Conservation (phyloP, 2,888 invertebrate species). For the Nebria brevicollis region DNA sequence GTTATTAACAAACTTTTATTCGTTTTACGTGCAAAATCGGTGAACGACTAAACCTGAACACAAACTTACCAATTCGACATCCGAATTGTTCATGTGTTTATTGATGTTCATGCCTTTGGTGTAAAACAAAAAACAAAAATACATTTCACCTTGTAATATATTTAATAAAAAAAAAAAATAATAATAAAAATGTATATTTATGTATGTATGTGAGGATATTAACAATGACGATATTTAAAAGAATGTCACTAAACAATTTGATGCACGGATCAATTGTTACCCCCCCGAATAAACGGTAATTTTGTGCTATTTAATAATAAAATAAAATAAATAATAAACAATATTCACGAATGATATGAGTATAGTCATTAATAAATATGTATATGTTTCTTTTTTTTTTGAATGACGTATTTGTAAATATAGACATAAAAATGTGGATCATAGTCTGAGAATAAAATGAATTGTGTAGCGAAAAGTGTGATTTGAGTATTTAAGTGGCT, state of each 20-base stretch:
- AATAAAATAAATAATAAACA: neutral
- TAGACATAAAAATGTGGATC: neutral
- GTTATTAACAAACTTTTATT: neutral
- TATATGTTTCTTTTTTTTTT: neutral
- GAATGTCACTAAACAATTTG: conserved; percentile 14
- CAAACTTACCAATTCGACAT: neutral
- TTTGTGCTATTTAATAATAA: neutral
- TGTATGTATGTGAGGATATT: conserved; percentile 12
- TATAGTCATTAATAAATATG: neutral
- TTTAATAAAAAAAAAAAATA: neutral
- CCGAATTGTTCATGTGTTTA: neutral
- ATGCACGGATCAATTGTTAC: conserved; percentile 8
- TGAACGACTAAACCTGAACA: neutral
- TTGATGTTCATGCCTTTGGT: conserved; percentile 1
- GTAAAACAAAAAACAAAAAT: neutral
- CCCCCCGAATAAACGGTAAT: neutral
- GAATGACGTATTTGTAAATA: neutral
- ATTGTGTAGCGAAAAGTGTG: neutral
- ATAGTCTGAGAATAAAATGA: neutral
- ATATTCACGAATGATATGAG: neutral
- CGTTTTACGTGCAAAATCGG: neutral
- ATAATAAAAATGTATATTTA: conserved; percentile 8
- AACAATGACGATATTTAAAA: conserved; percentile 13
- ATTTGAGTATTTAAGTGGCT: neutral
- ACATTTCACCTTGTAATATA: conserved; percentile 1